Conservation (phyloP, 2,113 vertebrate species). For the Chrysemys picta region DNA sequence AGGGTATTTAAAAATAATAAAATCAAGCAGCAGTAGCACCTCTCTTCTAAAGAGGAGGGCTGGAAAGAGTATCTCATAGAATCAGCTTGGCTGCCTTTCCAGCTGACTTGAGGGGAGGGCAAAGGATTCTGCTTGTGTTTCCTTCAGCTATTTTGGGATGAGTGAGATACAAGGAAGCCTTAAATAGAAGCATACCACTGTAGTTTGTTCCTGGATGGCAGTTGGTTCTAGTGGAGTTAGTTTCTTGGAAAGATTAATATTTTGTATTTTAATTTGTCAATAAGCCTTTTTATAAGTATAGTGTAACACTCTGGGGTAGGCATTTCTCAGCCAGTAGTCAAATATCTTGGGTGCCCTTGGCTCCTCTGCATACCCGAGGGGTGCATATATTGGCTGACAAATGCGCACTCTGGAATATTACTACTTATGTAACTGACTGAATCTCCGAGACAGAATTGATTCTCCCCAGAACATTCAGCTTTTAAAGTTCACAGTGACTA, state of each 20-base stretch:
- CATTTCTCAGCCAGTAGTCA: not conserved
- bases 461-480: not conserved
- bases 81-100: not conserved
- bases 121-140: rapidly evolving
- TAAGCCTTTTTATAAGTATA: not conserved
- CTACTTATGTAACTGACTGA: slow-evolving; percentile 1
- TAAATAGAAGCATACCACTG: rapidly evolving
- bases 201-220: not conserved
- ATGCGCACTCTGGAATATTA: not conserved
- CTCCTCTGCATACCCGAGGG: slow-evolving; percentile 17
- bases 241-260: not conserved
- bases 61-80: rapidly evolving
- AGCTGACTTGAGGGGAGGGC: not conserved
- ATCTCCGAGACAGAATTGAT: not conserved
- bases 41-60: not conserved
- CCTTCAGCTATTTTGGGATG: not conserved
- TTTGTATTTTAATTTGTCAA: not conserved
- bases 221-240: not conserved
- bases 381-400: not conserved
- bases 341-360: not conserved
- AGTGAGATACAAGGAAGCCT: not conserved
- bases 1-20: not conserved
- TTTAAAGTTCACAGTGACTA: not conserved
- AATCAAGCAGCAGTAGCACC: not conserved
- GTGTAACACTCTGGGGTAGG: not conserved